Percentiles rank a stretch among this genome's conserved stretches.
Conservation (phyloP, 2,797 vertebrate genomes). For the Sebastiscus albofasciatus region DNA sequence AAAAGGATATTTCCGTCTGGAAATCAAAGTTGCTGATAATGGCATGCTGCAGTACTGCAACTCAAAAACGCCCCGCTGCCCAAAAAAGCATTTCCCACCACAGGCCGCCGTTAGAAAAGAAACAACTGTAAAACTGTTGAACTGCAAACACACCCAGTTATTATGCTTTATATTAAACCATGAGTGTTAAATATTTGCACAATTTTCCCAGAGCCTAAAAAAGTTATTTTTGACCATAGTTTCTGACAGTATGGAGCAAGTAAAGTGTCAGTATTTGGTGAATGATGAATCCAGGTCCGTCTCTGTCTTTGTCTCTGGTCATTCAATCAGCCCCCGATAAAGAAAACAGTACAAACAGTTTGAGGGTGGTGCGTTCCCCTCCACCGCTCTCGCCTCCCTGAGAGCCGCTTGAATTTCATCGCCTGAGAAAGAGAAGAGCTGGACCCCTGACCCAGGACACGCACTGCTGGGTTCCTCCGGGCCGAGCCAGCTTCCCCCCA, state of each 20-base stretch:
- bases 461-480: constrained; percentile 64
- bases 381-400: constrained; percentile 36
- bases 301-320: constrained; percentile 37
- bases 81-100: background rate
- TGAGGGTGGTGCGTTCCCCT: constrained; percentile 55
- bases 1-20: background rate
- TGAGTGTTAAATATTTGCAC: background rate
- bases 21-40: background rate
- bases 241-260: background rate
- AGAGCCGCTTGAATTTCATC: constrained; percentile 70
- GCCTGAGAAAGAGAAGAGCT: constrained; percentile 63
- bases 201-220: background rate
- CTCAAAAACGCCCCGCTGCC: background rate
- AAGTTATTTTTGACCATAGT: background rate
- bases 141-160: background rate
- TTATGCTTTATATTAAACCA: background rate
- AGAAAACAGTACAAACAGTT: constrained; percentile 53
- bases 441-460: constrained; percentile 70
- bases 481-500: constrained; percentile 25
- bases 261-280: background rate
- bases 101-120: background rate
- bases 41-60: background rate
- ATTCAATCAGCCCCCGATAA: constrained; percentile 60
- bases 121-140: background rate
- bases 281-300: constrained; percentile 9